A percentile compares a stretch with the other conserved stretches of the same genome.
Evolutionary conservation across 2,797 vertebrate genomes (phyloP).

Genomic region (Propithecus perrieri): DNA sequence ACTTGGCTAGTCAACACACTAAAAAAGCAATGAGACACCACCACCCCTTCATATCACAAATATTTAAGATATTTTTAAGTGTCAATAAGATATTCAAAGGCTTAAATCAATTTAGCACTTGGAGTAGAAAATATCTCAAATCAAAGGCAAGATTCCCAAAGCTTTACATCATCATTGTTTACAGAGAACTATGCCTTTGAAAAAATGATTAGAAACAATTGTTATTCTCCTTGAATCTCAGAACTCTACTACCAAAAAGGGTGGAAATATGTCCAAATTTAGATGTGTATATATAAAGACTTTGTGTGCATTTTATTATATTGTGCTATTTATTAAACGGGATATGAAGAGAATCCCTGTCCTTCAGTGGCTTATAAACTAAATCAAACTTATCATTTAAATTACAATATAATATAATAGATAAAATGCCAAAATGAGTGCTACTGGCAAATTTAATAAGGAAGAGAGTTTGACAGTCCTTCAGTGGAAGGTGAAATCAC

Average conservation of each 20-base stretch:
- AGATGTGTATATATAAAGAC: not conserved
- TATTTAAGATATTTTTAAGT: constrained; percentile 61
- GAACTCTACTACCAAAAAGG: not conserved
- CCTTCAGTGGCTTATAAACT: constrained; percentile 16
- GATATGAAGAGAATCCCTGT: not conserved
- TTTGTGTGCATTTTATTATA: not conserved
- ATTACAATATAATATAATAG: constrained; percentile 4
- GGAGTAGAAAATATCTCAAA: constrained; percentile 52
- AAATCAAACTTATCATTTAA: constrained; percentile 43
- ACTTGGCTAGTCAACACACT: not conserved
- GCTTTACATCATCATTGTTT: constrained; percentile 57
- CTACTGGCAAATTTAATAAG: not conserved
- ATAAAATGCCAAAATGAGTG: constrained; percentile 23
- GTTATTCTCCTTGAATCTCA: not conserved
- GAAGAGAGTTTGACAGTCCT: not conserved
- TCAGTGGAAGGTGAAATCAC: not conserved
- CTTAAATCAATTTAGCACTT: constrained; percentile 62
- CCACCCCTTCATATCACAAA: constrained; percentile 38
- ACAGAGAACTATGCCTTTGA: constrained; percentile 49
- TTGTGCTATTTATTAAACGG: not conserved
- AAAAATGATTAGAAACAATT: constrained; percentile 62
- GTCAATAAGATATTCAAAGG: constrained; percentile 56
- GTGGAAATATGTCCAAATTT: constrained; percentile 11
- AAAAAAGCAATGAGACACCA: not conserved
- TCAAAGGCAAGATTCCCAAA: constrained; percentile 64